Base-by-base conservation (phyloP, 1,140 invertebrate genomes). In the Drosophila ficusphila region DNA sequence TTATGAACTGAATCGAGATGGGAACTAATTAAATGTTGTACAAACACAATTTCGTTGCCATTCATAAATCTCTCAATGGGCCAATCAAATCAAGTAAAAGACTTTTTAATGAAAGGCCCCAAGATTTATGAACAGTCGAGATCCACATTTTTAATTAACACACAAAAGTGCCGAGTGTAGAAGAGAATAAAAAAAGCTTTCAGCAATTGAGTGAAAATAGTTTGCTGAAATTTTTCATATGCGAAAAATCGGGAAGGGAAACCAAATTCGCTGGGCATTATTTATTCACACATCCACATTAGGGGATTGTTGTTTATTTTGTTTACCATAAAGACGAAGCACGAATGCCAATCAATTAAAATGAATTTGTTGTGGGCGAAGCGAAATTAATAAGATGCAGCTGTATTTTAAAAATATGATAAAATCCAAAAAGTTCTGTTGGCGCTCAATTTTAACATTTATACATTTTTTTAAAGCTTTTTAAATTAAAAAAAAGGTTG, bases 31-130 rank as follows among this genome's bases (percentile, higher is more conserved):
- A 83, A 69, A 83, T 68, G 56, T 42, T 71, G 39, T 58, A 61
- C 46, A 68, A 65, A 68, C 29, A 54, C 29, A 64, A 58, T 68
- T 76, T 14, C 48, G 6, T 11, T 21, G 29, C 39, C 74, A 76
- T 77, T 64, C 53, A 82, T 82, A 82, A 86, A 86, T 79, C 60
- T 73, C 42, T 79, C 76, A 79, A 64, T 82, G 58, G 53, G 48
- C 29, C 76, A 75, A 79, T 79, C 47, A 52, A 73, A 54, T 68
- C 54, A 60, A 53, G 29, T 25, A 71, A 70, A 60, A 75, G 52
- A 58, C 57, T 70, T 60, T 79, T 75, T 64, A 74, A 81, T 81
- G 60, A 81, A 81, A 65, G 48, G 62, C 29, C 19, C 23, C 34
- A 49, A 34, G 76, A 79, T 79, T 79, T 75, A 79, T 75, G 56